Evolutionary conservation across 2,888 invertebrate species (phyloP).

Genomic region (Gymnoscelis rufifasciata): DNA sequence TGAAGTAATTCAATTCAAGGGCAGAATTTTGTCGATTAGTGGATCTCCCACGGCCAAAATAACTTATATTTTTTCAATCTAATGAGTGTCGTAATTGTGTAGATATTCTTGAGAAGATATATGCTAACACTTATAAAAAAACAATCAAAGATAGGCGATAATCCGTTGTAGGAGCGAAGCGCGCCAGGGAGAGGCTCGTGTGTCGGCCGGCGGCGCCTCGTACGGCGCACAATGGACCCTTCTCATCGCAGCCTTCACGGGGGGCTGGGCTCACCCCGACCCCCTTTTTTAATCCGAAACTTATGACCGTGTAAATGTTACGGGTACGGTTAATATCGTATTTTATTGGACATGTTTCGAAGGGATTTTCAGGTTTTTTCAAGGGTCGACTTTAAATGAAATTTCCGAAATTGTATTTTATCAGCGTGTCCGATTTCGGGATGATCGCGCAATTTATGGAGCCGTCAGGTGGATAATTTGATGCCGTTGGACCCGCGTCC

Average conservation of each 20-base stretch:
- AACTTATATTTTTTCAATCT: too few relatives aligned
- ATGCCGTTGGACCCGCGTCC: not conserved
- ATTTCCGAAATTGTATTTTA: slow-evolving; percentile 29
- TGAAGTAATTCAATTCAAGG: too few relatives aligned
- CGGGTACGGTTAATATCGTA: slow-evolving; percentile 61
- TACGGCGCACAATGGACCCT: slow-evolving; percentile 26
- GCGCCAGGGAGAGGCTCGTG: too few relatives aligned
- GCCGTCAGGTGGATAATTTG: slow-evolving; percentile 10
- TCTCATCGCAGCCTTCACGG: slow-evolving; percentile 22
- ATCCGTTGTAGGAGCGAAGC: too few relatives aligned
- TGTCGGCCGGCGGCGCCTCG: too few relatives aligned
- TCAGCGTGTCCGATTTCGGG: slow-evolving; percentile 18
- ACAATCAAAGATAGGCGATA: too few relatives aligned
- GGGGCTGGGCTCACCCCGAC: slow-evolving; percentile 37
- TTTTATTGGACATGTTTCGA: slow-evolving; percentile 55
- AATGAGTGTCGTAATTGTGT: too few relatives aligned
- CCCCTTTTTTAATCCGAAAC: slow-evolving; percentile 68
- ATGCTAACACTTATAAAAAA: too few relatives aligned
- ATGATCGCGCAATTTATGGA: slow-evolving; percentile 20
- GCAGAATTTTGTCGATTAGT: too few relatives aligned
- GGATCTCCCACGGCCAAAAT: too few relatives aligned
- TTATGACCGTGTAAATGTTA: slow-evolving; percentile 67
- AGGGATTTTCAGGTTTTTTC: slow-evolving; percentile 36
- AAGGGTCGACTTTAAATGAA: slow-evolving; percentile 29
- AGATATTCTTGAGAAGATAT: too few relatives aligned